Conservation (phyloP, 2,888 invertebrate species). For the Ommatoiulus sabulosus region DNA sequence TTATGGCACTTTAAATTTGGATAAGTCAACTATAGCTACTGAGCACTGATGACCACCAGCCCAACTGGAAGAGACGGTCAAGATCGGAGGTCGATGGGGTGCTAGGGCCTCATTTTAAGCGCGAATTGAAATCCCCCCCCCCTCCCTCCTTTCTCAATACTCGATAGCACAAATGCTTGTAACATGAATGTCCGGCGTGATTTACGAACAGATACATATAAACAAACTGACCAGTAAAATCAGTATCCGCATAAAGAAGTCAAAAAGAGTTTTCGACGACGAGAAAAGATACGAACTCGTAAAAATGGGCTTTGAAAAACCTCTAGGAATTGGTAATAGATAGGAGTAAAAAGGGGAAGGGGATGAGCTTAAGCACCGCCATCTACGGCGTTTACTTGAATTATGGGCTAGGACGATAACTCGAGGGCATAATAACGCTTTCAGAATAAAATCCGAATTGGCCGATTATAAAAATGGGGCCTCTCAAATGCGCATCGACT, state of each 20-base stretch:
- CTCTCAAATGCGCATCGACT: constrained; percentile 12
- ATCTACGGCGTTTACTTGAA: background rate
- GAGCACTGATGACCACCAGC: no score
- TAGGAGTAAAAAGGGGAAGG: background rate
- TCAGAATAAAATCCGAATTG: constrained; percentile 43
- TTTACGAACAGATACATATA: constrained; percentile 39
- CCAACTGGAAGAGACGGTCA: background rate
- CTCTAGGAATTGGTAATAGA: constrained; percentile 22
- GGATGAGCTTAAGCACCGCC: constrained; percentile 28
- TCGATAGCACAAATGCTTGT: no score
- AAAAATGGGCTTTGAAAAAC: constrained; percentile 20
- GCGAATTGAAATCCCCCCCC: background rate
- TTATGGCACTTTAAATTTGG: no score
- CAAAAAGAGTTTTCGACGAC: background rate
- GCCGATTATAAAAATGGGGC: constrained; percentile 18
- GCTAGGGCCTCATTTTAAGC: background rate
- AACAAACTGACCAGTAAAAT: constrained; percentile 24
- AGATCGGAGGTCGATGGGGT: background rate
- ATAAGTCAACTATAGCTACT: no score
- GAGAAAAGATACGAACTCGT: constrained; percentile 29
- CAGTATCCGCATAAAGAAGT: background rate
- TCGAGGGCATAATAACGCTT: constrained; percentile 36
- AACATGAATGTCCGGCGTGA: constrained; percentile 5
- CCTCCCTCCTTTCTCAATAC: background rate
- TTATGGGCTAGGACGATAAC: constrained; percentile 31